Evolutionary conservation across 1,140 invertebrate species (phyloP).

Genomic region (Bombus consobrinus): DNA sequence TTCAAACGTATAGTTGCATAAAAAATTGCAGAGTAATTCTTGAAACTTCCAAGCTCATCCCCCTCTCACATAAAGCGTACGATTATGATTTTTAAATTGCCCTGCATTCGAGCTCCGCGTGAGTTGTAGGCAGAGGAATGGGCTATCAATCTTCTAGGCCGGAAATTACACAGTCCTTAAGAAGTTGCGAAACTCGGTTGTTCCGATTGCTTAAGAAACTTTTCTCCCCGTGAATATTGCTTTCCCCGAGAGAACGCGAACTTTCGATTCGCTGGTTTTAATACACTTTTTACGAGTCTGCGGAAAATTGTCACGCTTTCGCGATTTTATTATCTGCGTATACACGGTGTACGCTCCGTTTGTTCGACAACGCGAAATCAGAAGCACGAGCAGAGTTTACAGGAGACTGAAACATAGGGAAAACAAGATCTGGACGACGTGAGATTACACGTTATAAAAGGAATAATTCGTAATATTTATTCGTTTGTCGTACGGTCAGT

Average conservation of each 20-base stretch:
- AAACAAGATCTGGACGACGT: background rate
- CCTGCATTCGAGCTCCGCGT: background rate
- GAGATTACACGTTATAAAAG: background rate
- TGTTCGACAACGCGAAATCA: conserved; percentile 6
- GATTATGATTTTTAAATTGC: conserved; percentile 6
- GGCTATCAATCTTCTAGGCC: background rate
- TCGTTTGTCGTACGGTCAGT: background rate
- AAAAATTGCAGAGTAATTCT: background rate
- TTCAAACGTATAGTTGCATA: too few species aligned
- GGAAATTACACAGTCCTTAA: conserved; percentile 18
- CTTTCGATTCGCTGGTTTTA: conserved; percentile 29
- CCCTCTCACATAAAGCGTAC: background rate
- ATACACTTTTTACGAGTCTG: conserved; percentile 31
- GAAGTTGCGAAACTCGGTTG: conserved; percentile 12
- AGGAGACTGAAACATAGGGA: background rate
- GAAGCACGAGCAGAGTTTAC: conserved; percentile 14
- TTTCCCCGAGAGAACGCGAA: background rate
- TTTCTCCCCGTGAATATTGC: background rate
- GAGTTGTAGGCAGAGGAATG: background rate
- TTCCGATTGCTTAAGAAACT: conserved; percentile 3
- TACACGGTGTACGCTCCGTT: conserved; percentile 11
- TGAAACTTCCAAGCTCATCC: background rate
- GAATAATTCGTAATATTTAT: background rate
- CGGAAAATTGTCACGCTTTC: conserved; percentile 26
- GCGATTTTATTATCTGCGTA: conserved; percentile 34